Evolutionary conservation across 2,888 invertebrate species (phyloP), one percentile per base, ranked within the genome.

Genomic region (Cordilura impudica): DNA sequence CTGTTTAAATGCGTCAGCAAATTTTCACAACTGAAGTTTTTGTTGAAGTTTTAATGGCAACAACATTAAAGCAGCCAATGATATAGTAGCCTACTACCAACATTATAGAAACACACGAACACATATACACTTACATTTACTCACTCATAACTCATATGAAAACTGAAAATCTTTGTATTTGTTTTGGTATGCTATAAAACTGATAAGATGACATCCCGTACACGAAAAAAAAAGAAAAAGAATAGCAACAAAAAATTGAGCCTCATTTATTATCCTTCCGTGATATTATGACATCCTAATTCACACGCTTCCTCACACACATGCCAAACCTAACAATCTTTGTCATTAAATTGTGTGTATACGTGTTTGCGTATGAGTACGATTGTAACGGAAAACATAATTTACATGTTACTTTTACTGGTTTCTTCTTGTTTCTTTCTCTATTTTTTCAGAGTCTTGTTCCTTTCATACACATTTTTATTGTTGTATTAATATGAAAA

Each of bases 201-300:
- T 71, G 43, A 71, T 67, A 65, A 71, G 71, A 71, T 66, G 71
- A 39, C 66, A 72, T 45, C 49, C 74, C 72, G 54, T 53, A 26
- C 29, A 10, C 54, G 67, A 35, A 65, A 23, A 49, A 29, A 71
- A 70, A 74, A 16, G 19, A 51, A 14, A 21, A 49, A 72, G 35
- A 35, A 47, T 21, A 31, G 23, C 66, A 35, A 23, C 10, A 29
- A 29, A 65, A 74, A 71, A 76, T 70, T 77, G 31, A 60, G 77
- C 69, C 65, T 67, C 79, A 82, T 82, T 83, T 83, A 82, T 78
- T 61, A 79, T 75, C 54, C 75, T 79, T 71, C 18, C 71, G 61
- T 67, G 75, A 60, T 67, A 63, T 71, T 79, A 75, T 79, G 78
- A 70, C 66, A 79, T 56, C 61, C 66, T 43, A 12, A 45, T 53